phyloP scores from a whole-genome alignment of 2,797 vertebrate genomes.

The Florisuga fusca region DNA sequence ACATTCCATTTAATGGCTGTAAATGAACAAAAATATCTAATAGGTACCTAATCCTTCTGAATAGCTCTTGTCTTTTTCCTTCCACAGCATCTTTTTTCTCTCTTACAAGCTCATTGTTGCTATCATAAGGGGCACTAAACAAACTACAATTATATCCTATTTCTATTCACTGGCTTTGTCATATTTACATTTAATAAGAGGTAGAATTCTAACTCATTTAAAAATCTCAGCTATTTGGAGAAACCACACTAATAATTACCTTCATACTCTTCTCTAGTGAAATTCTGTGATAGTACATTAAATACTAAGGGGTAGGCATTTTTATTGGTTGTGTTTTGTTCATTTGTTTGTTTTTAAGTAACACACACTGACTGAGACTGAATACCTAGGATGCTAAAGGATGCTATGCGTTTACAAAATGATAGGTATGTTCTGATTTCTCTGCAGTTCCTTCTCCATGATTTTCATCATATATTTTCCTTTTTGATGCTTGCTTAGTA shows the following conservation, averaged over 20 bases:
- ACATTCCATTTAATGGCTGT: neutral
- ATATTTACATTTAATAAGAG: neutral
- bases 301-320: neutral
- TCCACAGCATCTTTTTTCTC: neutral
- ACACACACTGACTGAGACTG: neutral
- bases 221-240: neutral
- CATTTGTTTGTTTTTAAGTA: neutral
- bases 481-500: neutral
- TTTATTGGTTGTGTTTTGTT: too few species aligned
- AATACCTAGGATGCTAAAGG: neutral
- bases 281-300: neutral
- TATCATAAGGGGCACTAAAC: neutral
- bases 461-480: neutral
- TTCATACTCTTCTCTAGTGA: neutral
- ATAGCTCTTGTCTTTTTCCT: neutral
- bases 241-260: neutral
- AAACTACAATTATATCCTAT: neutral
- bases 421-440: neutral
- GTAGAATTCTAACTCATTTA: neutral
- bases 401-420: neutral
- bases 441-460: neutral
- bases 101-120: neutral
- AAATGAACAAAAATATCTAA: neutral
- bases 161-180: neutral
- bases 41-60: neutral